phyloP scores from a whole-genome alignment of 2,113 vertebrate genomes.

The Corythornis vintsioides region DNA sequence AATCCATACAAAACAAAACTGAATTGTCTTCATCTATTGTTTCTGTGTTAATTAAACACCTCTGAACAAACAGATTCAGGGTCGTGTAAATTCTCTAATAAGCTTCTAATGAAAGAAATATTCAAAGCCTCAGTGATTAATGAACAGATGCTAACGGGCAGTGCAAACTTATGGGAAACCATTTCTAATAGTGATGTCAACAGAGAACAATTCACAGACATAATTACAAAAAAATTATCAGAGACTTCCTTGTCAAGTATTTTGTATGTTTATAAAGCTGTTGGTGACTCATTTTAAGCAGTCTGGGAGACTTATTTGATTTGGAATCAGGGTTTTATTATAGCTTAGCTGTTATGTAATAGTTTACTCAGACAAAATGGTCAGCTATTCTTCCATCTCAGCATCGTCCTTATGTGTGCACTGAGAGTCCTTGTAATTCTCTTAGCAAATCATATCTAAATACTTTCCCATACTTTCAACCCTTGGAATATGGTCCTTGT shows the following conservation, averaged over 20 bases:
- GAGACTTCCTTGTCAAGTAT: slow-evolving; percentile 87
- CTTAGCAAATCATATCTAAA: slow-evolving; percentile 72
- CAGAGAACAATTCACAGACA: slow-evolving; percentile 86
- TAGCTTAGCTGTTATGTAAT: slow-evolving; percentile 85
- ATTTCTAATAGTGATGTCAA: slow-evolving; percentile 87
- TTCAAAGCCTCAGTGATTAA: slow-evolving; percentile 83
- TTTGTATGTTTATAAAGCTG: slow-evolving; percentile 87
- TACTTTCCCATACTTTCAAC: slow-evolving; percentile 62
- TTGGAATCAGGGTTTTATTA: slow-evolving; percentile 84
- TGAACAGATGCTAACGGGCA: slow-evolving; percentile 84
- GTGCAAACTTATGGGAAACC: slow-evolving; percentile 83
- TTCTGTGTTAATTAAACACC: slow-evolving; percentile 69
- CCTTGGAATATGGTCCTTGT: neutral
- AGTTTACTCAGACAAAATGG: slow-evolving; percentile 76
- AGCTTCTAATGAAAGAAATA: slow-evolving; percentile 76
- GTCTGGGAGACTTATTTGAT: slow-evolving; percentile 87
- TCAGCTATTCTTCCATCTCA: slow-evolving; percentile 77
- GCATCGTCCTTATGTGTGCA: slow-evolving; percentile 63
- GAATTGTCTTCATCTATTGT: slow-evolving; percentile 41
- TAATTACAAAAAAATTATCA: slow-evolving; percentile 89
- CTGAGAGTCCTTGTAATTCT: slow-evolving; percentile 70
- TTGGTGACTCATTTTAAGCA: slow-evolving; percentile 84
- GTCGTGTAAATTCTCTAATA: slow-evolving; percentile 67
- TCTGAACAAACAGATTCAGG: slow-evolving; percentile 29
- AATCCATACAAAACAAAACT: slow-evolving; percentile 5